phyloP scores from a whole-genome alignment of 2,113 vertebrate species.

The Gila orcuttii region DNA sequence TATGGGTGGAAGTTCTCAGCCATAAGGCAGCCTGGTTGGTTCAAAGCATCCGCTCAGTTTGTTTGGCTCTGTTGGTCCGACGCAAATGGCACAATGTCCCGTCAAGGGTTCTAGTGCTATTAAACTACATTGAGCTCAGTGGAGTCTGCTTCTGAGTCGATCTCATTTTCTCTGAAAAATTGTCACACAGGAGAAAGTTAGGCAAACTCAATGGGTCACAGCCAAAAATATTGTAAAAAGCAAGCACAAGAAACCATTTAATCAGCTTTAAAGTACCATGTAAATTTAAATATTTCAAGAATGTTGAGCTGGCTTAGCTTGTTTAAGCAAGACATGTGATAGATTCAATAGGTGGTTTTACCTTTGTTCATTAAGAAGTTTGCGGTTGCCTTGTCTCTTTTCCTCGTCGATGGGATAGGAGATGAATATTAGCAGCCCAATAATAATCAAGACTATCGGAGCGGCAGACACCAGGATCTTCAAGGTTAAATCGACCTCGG shows the following conservation, averaged over 20 bases:
- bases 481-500: constrained; percentile 82
- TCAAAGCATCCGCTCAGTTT: constrained; percentile 37
- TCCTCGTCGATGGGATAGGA: constrained; percentile 91
- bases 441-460: constrained; percentile 84
- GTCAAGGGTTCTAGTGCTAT: constrained; percentile 40
- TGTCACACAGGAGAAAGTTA: background rate
- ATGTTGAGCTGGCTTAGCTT: background rate
- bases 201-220: background rate
- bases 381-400: constrained; percentile 85
- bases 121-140: constrained; percentile 68
- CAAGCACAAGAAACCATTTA: background rate
- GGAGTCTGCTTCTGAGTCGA: constrained; percentile 69
- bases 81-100: constrained; percentile 55
- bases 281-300: background rate
- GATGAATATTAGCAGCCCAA: constrained; percentile 88
- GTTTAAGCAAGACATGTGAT: background rate
- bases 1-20: background rate
- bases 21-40: background rate
- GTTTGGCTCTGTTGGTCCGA: constrained; percentile 49
- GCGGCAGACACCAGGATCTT: constrained; percentile 88
- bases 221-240: background rate
- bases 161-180: constrained; percentile 69
- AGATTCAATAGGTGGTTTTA: constrained; percentile 54
- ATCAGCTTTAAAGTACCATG: constrained; percentile 3
- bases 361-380: constrained; percentile 87